phyloP scores from a whole-genome alignment of 2,888 invertebrate species.

The Protodeltote pygarga region DNA sequence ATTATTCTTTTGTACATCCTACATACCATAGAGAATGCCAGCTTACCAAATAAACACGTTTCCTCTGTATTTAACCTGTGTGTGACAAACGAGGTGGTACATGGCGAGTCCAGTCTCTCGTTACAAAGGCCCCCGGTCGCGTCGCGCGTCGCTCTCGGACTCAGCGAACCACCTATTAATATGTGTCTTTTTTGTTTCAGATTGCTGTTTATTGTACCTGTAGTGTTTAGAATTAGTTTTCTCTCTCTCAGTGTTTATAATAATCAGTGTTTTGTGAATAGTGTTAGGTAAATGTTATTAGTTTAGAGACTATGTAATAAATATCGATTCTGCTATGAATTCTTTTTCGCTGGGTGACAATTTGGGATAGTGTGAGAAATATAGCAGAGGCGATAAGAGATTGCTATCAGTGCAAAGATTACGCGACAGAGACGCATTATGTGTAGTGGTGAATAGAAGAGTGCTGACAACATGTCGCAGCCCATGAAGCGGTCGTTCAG shows the following conservation, averaged over 20 bases:
- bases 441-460: slow-evolving; percentile 47
- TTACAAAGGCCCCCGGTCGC: no score
- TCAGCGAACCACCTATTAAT: slow-evolving; percentile 19
- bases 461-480: slow-evolving; percentile 64
- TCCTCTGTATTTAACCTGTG: neutral
- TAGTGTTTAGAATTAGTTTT: slow-evolving; percentile 29
- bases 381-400: slow-evolving; percentile 10
- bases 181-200: slow-evolving; percentile 44
- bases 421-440: slow-evolving; percentile 64
- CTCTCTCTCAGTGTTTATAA: slow-evolving; percentile 30
- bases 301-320: slow-evolving; percentile 15
- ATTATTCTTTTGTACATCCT: neutral
- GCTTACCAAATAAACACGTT: slow-evolving; percentile 26
- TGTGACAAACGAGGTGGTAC: neutral
- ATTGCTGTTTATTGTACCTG: slow-evolving; percentile 34
- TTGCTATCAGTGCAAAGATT: slow-evolving; percentile 24
- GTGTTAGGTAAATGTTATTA: slow-evolving; percentile 23
- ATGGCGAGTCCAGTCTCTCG: neutral
- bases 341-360: slow-evolving; percentile 18
- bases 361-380: slow-evolving; percentile 12
- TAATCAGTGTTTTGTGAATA: slow-evolving; percentile 31
- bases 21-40: slow-evolving; percentile 1
- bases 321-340: slow-evolving; percentile 14
- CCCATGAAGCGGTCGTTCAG: slow-evolving; percentile 90
- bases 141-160: neutral